Conservation (phyloP, 2,888 invertebrate species). For the Yponomeuta malinellus region DNA sequence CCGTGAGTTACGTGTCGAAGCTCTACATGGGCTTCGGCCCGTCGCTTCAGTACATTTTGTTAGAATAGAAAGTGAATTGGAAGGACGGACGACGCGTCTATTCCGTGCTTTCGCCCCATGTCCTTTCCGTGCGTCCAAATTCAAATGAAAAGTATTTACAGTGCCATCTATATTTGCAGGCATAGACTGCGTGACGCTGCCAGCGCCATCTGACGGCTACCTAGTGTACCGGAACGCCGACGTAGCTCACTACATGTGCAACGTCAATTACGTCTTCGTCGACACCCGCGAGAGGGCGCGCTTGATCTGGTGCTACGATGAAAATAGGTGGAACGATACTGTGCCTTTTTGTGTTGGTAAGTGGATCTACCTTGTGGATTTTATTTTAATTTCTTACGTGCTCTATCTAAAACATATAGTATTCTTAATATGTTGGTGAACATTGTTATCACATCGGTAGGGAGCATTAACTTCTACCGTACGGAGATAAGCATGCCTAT, state of each 20-base stretch:
- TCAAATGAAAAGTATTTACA: slow-evolving; percentile 17
- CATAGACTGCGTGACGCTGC: slow-evolving; percentile 79
- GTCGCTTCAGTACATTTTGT: too few species aligned
- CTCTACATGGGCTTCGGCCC: too few species aligned
- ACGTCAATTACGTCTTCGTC: slow-evolving; percentile 79
- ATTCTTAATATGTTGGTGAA: not conserved
- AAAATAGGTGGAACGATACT: slow-evolving; percentile 79
- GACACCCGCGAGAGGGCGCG: slow-evolving; percentile 79
- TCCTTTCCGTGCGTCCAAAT: too few species aligned
- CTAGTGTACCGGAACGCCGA: slow-evolving; percentile 79
- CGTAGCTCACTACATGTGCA: slow-evolving; percentile 81
- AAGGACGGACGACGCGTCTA: too few species aligned
- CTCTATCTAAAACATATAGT: not conserved
- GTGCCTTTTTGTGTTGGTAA: slow-evolving; percentile 80
- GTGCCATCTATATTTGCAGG: slow-evolving; percentile 58
- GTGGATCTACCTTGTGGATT: slow-evolving; percentile 33
- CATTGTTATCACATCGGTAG: not conserved
- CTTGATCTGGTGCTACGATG: slow-evolving; percentile 78
- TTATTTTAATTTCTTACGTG: slow-evolving; percentile 1
- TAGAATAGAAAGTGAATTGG: too few species aligned
- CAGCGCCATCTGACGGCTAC: slow-evolving; percentile 81
- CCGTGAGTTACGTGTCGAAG: too few species aligned
- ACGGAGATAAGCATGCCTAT: not conserved
- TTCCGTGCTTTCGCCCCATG: too few species aligned
- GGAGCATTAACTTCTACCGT: not conserved